Evolutionary conservation across 2,888 invertebrate genomes (phyloP).

Genomic region (Zele albiditarsus): DNA sequence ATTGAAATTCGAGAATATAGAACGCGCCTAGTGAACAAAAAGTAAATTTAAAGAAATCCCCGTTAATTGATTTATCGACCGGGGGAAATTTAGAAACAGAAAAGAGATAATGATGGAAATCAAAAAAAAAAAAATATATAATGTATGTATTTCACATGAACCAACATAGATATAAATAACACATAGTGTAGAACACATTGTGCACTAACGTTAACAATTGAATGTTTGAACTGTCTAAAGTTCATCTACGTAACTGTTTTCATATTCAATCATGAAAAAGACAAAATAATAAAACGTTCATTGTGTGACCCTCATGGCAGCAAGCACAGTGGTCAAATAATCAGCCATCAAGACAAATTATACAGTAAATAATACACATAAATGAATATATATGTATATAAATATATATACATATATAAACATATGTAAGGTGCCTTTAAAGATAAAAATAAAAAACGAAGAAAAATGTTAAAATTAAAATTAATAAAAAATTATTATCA

Average conservation of each 20-base stretch:
- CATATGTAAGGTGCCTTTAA: constrained; percentile 2
- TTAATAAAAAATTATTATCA: background rate
- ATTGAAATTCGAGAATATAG: background rate
- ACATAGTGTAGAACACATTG: background rate
- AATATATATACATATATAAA: background rate
- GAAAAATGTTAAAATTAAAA: background rate
- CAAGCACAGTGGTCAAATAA: constrained; percentile 44
- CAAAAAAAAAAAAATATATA: background rate
- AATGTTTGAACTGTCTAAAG: background rate
- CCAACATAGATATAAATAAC: background rate
- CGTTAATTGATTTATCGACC: background rate
- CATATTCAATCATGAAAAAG: background rate
- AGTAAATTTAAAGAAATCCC: background rate
- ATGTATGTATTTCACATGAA: background rate
- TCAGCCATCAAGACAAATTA: constrained; percentile 43
- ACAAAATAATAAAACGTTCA: constrained; percentile 8
- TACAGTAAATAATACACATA: constrained; percentile 23
- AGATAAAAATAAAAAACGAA: background rate
- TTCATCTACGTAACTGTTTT: background rate
- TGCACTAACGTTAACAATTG: background rate
- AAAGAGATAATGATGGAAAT: no score
- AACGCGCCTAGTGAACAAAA: constrained; percentile 4
- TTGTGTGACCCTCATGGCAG: constrained; percentile 40
- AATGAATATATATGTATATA: constrained; percentile 17
- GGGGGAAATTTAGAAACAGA: background rate